Evolutionary conservation across 2,888 invertebrate genomes (phyloP).

Genomic region (Drosophila meridionalis): DNA sequence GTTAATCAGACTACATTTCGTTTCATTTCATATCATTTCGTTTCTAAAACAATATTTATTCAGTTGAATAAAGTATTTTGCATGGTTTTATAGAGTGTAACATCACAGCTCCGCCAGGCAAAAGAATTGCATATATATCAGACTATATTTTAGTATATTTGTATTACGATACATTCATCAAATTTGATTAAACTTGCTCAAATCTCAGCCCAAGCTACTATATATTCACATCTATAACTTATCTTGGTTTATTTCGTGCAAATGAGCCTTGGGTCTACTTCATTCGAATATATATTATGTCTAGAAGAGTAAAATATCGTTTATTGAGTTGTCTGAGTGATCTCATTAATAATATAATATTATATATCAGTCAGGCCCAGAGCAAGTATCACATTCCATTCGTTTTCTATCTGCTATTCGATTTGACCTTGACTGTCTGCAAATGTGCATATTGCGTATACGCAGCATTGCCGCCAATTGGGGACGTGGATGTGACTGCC

Average conservation of each 20-base stretch:
- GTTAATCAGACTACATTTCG: background rate
- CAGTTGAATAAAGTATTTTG: background rate
- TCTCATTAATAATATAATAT: background rate
- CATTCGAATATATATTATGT: background rate
- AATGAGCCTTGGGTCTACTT: background rate
- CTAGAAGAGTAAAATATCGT: background rate
- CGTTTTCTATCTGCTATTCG: background rate
- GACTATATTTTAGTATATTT: background rate
- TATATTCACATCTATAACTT: background rate
- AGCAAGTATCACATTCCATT: background rate
- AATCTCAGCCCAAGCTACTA: background rate
- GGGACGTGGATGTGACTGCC: conserved; percentile 25
- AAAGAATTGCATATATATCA: background rate
- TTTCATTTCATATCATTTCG: background rate
- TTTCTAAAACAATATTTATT: background rate
- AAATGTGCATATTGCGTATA: conserved; percentile 50
- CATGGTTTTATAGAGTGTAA: background rate
- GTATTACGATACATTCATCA: background rate
- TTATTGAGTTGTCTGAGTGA: background rate
- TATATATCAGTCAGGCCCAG: background rate
- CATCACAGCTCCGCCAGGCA: background rate
- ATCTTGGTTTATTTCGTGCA: background rate
- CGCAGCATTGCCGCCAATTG: conserved; percentile 21
- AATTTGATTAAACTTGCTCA: background rate
- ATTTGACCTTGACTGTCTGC: conserved; percentile 32